Evolutionary conservation across 64 coral and sea anemone genomes (phyloP).

Genomic region (Hydrozoanthus tunicans): DNA sequence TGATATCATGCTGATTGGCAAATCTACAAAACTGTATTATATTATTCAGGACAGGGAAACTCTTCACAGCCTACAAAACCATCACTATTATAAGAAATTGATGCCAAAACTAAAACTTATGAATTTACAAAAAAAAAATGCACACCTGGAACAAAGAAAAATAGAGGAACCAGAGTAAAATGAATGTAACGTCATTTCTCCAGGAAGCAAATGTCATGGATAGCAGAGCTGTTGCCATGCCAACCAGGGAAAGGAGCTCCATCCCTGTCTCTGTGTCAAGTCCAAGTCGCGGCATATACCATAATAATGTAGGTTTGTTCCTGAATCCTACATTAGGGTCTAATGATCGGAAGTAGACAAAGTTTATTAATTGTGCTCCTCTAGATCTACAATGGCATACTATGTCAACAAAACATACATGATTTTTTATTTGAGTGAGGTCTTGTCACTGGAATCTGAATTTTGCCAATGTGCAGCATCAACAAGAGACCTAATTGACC

Average conservation of each 20-base stretch:
- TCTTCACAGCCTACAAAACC: too few relatives aligned
- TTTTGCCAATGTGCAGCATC: too few relatives aligned
- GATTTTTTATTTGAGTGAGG: too few relatives aligned
- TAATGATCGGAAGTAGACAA: slow-evolving; percentile 7
- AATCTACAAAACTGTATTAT: too few relatives aligned
- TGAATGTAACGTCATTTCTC: slow-evolving; percentile 69
- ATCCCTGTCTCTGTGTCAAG: slow-evolving; percentile 83
- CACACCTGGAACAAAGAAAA: slow-evolving; percentile 93
- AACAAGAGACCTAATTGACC: too few relatives aligned
- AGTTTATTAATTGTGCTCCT: too few relatives aligned
- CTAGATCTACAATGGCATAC: neutral
- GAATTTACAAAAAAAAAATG: neutral
- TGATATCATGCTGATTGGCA: too few relatives aligned
- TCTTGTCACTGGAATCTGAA: too few relatives aligned
- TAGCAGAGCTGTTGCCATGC: slow-evolving; percentile 64
- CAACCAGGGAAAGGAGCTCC: slow-evolving; percentile 75
- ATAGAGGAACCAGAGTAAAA: slow-evolving; percentile 87
- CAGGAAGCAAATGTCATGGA: slow-evolving; percentile 74
- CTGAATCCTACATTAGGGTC: slow-evolving; percentile 45
- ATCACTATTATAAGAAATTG: too few relatives aligned
- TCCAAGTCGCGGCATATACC: slow-evolving; percentile 77
- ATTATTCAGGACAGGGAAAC: too few relatives aligned
- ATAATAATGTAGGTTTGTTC: slow-evolving; percentile 79
- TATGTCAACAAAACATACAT: too few relatives aligned
- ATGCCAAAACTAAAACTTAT: neutral